phyloP scores from a whole-genome alignment of 2,113 vertebrate genomes.

The Hystrix brachyura region DNA sequence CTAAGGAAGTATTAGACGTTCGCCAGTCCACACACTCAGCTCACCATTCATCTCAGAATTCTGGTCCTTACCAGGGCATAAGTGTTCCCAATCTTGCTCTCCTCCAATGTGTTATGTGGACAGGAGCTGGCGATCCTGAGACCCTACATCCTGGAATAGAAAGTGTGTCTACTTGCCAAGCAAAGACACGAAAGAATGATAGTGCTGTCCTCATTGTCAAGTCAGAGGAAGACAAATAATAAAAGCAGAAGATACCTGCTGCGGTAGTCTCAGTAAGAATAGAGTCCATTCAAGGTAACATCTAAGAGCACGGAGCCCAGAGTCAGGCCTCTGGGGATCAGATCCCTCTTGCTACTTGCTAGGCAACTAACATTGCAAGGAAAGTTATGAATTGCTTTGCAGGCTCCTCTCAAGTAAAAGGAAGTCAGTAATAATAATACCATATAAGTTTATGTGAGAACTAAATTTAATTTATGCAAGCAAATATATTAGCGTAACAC shows the following conservation, averaged over 20 bases:
- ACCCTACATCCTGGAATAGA: not conserved
- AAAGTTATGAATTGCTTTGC: not conserved
- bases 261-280: not conserved
- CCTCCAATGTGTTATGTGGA: not conserved
- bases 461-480: not conserved
- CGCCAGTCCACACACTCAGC: not conserved
- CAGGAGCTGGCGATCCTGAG: not conserved
- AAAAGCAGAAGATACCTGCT: not conserved
- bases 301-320: not conserved
- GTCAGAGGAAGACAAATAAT: not conserved
- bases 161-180: not conserved
- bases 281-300: not conserved
- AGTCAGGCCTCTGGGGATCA: not conserved
- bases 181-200: not conserved
- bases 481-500: not conserved
- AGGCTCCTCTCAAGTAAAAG: not conserved
- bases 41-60: not conserved
- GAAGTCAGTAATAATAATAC: not conserved
- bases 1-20: not conserved
- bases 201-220: not conserved
- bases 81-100: not conserved
- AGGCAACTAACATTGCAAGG: not conserved
- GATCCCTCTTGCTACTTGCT: not conserved
- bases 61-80: not conserved
- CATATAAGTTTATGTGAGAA: not conserved